These are phyloP conservation scores for Eretmocerus hayati DNA, from an alignment of 2,888 invertebrate genomes.

Conservation along the genomic window DNA sequence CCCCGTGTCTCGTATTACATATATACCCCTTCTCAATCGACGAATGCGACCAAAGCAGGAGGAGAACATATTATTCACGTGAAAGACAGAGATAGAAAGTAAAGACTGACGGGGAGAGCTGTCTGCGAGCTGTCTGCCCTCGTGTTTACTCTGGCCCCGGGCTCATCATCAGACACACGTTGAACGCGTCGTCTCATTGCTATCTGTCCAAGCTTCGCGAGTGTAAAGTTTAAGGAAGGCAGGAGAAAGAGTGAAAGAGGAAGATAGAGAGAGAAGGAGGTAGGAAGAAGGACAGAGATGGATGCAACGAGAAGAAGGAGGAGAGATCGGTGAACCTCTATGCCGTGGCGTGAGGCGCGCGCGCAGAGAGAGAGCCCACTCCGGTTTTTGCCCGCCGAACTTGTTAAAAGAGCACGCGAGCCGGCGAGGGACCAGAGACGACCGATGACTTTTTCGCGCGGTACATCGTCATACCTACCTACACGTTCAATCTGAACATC, in stretches of 20 bases:
- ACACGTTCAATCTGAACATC: no score
- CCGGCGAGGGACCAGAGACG: slow-evolving; percentile 22
- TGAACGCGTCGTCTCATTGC: background rate
- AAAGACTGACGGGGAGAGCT: slow-evolving; percentile 12
- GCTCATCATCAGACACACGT: background rate
- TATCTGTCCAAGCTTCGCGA: background rate
- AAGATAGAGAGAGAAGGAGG: background rate
- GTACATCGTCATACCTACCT: slow-evolving; percentile 12
- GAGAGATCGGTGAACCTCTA: slow-evolving; percentile 13
- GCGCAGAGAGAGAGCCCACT: slow-evolving; percentile 21
- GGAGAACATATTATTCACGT: no score
- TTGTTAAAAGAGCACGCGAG: slow-evolving; percentile 24
- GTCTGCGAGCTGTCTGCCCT: slow-evolving; percentile 24
- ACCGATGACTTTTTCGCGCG: slow-evolving; percentile 24
- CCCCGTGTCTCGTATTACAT: no score
- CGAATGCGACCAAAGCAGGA: no score
- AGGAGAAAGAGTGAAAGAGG: slow-evolving; percentile 5
- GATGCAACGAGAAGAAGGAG: slow-evolving; percentile 4
- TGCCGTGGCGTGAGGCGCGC: slow-evolving; percentile 10
- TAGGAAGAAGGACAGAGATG: background rate
- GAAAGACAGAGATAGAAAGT: slow-evolving; percentile 2
- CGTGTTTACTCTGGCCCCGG: slow-evolving; percentile 22
- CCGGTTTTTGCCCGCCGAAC: slow-evolving; percentile 24
- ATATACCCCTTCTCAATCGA: no score
- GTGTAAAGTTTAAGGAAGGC: background rate